Evolutionary conservation across 2,113 vertebrate genomes (phyloP).

Genomic region (Takifugu flavidus): DNA sequence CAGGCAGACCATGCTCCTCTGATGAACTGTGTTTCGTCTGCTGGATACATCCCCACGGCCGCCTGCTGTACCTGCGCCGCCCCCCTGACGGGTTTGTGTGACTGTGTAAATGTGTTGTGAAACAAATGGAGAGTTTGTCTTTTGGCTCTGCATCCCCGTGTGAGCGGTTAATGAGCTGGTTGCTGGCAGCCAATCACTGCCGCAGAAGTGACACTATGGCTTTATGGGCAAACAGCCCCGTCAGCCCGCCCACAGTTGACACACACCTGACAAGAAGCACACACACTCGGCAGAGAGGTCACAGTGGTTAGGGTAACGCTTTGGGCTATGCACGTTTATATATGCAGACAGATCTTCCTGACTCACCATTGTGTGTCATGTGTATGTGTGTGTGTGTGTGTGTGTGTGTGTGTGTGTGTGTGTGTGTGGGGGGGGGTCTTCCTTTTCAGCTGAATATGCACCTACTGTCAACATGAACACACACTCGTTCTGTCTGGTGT

Average conservation of each 20-base stretch:
- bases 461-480: no score
- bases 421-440: no score
- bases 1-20: constrained; percentile 11
- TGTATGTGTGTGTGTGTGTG: constrained; percentile 16
- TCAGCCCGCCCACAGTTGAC: constrained; percentile 56
- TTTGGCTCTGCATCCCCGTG: constrained; percentile 38
- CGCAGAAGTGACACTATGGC: constrained; percentile 45
- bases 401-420: background rate
- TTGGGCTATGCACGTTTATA: constrained; percentile 18
- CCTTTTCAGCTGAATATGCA: no score
- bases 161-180: constrained; percentile 53
- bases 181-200: constrained; percentile 59
- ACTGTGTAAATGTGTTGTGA: constrained; percentile 64
- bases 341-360: constrained; percentile 14
- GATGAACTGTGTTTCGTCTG: constrained; percentile 8
- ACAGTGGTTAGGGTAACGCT: constrained; percentile 28
- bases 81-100: constrained; percentile 51
- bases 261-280: constrained; percentile 42
- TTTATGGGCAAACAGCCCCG: constrained; percentile 43
- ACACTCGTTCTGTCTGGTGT: background rate
- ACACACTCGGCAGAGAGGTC: constrained; percentile 41
- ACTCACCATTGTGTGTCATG: constrained; percentile 1
- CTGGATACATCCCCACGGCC: constrained; percentile 16
- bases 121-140: constrained; percentile 67
- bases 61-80: constrained; percentile 44